Conservation (phyloP, 2,797 vertebrate genomes). For the Onychomys arenicola region DNA sequence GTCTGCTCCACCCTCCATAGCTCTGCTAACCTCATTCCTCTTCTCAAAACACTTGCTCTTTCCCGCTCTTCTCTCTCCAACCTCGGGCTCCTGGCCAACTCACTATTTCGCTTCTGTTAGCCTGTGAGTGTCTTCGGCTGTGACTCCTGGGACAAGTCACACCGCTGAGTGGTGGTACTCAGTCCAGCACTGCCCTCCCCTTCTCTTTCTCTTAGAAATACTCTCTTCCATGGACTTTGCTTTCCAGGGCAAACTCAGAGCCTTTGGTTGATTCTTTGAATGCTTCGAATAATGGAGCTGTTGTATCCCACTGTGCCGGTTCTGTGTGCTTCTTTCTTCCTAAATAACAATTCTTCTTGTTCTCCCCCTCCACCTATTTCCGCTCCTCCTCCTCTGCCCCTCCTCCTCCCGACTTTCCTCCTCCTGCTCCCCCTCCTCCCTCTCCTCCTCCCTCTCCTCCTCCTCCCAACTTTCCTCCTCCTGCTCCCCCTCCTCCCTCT, state of each 20-base stretch:
- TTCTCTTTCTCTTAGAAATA: neutral
- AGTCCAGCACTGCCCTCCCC: neutral
- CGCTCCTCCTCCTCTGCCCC: no score
- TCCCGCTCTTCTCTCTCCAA: neutral
- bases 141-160: neutral
- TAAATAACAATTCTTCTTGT: neutral
- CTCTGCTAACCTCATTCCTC: neutral
- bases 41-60: neutral
- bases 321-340: neutral
- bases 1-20: no score
- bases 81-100: neutral
- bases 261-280: neutral
- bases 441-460: no score
- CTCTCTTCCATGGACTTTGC: neutral
- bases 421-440: no score
- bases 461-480: no score
- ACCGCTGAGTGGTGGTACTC: neutral
- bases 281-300: neutral
- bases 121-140: neutral
- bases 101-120: neutral
- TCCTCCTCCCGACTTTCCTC: no score
- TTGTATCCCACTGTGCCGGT: neutral
- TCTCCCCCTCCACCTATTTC: neutral
- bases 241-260: conserved; percentile 31
- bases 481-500: no score